These are phyloP conservation scores for Apteryx mantelli DNA, from an alignment of 2,113 vertebrate species.

Conservation along the genomic window DNA sequence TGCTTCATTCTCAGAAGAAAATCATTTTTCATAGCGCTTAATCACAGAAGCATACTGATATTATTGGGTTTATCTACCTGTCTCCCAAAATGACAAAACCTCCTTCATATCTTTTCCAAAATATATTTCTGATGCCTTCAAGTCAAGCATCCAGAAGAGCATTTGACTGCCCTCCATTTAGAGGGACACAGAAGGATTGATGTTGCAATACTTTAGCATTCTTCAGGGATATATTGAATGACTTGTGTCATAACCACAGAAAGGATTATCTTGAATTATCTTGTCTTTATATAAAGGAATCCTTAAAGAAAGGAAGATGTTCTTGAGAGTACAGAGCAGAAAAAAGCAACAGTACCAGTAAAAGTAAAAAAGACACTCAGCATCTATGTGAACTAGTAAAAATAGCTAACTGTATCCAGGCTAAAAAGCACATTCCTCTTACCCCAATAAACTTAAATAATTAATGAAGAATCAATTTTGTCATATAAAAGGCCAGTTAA, in stretches of 20 bases:
- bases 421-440: not conserved
- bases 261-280: not conserved
- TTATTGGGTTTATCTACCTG: not conserved
- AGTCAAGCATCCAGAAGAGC: not conserved
- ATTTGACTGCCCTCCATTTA: not conserved
- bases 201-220: not conserved
- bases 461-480: not conserved
- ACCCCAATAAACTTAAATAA: not conserved
- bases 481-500: not conserved
- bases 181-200: not conserved
- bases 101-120: not conserved
- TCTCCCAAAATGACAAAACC: not conserved
- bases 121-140: not conserved
- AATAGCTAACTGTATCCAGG: not conserved
- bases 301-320: not conserved
- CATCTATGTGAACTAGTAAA: not conserved
- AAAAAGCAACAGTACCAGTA: not conserved
- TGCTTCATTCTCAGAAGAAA: not conserved
- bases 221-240: not conserved
- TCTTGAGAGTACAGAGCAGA: not conserved
- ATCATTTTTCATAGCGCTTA: not conserved
- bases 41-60: not conserved
- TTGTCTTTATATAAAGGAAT: not conserved
- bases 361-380: not conserved
- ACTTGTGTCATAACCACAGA: not conserved